These are phyloP conservation scores for Cheilosia grossa DNA, from an alignment of 2,888 invertebrate species.

Conservation along the genomic window DNA sequence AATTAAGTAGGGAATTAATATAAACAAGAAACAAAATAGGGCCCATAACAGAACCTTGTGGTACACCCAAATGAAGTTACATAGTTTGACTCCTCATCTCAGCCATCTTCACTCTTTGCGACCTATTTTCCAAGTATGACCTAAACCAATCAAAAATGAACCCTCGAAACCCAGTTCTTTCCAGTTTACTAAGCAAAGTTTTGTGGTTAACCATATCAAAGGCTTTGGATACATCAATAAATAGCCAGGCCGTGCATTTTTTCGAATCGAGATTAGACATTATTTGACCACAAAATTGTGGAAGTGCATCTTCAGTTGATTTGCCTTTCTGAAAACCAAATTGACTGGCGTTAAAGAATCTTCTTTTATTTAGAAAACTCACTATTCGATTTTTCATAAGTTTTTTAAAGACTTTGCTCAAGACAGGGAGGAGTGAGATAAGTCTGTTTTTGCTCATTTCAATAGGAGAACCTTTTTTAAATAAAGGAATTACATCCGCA, in stretches of 20 bases:
- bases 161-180: too few species aligned
- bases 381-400: constrained; percentile 8
- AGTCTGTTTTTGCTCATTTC: neutral
- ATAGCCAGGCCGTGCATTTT: neutral
- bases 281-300: constrained; percentile 9
- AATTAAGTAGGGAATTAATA: too few species aligned
- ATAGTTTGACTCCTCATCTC: neutral
- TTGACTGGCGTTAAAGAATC: neutral
- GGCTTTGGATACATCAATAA: too few species aligned
- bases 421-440: neutral
- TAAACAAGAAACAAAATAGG: too few species aligned
- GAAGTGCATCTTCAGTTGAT: neutral
- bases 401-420: constrained; percentile 1
- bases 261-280: neutral
- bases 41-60: neutral
- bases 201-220: too few species aligned
- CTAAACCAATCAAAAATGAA: too few species aligned
- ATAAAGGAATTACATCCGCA: too few species aligned
- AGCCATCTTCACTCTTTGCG: too few species aligned
- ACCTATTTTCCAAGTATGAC: too few species aligned
- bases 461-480: neutral
- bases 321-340: neutral
- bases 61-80: neutral
- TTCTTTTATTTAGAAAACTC: too few species aligned
- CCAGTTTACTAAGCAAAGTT: too few species aligned